phyloP scores from a whole-genome alignment of 2,888 invertebrate species.

The Trissoscelio sp. region DNA sequence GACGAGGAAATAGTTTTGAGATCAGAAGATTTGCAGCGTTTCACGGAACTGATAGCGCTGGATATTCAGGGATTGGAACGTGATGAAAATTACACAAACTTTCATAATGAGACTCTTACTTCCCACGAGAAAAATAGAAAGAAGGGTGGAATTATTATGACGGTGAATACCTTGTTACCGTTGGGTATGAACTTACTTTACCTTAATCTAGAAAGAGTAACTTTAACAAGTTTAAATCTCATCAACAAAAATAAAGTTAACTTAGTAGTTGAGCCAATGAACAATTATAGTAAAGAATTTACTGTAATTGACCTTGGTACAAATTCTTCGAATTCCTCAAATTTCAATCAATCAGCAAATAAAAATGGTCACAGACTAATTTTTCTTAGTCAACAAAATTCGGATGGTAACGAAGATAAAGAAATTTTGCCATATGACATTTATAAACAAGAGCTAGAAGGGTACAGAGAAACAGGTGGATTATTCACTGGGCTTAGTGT shows the following conservation, averaged over 20 bases:
- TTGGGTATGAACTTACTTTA: conserved; percentile 76
- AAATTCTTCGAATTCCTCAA: conserved; percentile 36
- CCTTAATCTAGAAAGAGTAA: conserved; percentile 78
- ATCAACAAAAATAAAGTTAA: conserved; percentile 75
- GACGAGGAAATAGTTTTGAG: conserved; percentile 76
- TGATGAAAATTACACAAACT: conserved; percentile 60
- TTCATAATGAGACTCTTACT: conserved; percentile 49
- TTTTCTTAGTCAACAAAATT: conserved; percentile 77
- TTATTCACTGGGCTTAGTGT: conserved; percentile 84
- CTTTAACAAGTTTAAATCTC: conserved; percentile 73
- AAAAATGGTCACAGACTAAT: conserved; percentile 78
- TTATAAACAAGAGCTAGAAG: conserved; percentile 84
- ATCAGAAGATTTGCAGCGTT: conserved; percentile 83
- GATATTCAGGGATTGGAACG: conserved; percentile 85
- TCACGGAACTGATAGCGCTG: conserved; percentile 85
- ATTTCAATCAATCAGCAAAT: conserved; percentile 50
- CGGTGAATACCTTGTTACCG: conserved; percentile 77
- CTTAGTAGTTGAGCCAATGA: conserved; percentile 76
- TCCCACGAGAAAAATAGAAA: conserved; percentile 48
- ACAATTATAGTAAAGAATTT: conserved; percentile 44
- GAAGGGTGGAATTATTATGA: conserved; percentile 74
- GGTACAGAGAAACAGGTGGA: conserved; percentile 83
- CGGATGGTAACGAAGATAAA: conserved; percentile 79
- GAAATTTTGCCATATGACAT: conserved; percentile 87
- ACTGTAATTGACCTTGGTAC: conserved; percentile 2